Evolutionary conservation across 2,888 invertebrate genomes (phyloP).

Genomic region (Mesorhabditis sp.): DNA sequence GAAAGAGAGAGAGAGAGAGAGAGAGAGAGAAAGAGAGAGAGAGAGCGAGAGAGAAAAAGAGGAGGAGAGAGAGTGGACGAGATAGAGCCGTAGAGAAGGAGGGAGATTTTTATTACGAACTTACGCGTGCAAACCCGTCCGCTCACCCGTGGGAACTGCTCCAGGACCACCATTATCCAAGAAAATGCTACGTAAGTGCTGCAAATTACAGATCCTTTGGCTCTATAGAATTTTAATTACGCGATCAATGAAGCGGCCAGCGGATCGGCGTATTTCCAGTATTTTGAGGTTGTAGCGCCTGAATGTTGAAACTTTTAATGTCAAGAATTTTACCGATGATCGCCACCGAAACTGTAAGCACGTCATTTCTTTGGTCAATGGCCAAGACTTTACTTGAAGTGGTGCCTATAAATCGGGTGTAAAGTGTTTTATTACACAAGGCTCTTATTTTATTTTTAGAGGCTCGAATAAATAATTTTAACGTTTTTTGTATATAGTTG

Average conservation of each 20-base stretch:
- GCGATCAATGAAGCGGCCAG: not conserved
- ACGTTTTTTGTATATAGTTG: too few species aligned
- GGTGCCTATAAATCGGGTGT: not conserved
- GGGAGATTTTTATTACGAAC: not conserved
- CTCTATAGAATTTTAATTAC: not conserved
- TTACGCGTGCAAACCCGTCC: slow-evolving; percentile 3
- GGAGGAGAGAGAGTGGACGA: too few species aligned
- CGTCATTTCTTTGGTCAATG: not conserved
- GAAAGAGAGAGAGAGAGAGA: too few species aligned
- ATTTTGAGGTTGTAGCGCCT: not conserved
- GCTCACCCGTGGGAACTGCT: not conserved
- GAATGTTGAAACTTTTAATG: not conserved
- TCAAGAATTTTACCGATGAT: not conserved
- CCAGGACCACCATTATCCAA: not conserved
- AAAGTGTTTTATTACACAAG: not conserved
- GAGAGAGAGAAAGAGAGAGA: too few species aligned
- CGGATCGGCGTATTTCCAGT: not conserved
- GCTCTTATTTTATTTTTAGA: too few species aligned
- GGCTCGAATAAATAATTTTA: too few species aligned
- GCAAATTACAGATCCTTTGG: not conserved
- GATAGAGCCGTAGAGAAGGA: too few species aligned
- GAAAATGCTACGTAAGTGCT: not conserved
- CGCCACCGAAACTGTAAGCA: not conserved
- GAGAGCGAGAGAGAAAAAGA: too few species aligned
- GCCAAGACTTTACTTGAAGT: not conserved